phyloP scores from a whole-genome alignment of 2,113 vertebrate species.

The cat (Felis catus) region F.catus_Fca126_mat1.0 CM031421.1:33200001-33200500 shows the following conservation, averaged over 20 bases:
- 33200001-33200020: slow-evolving; percentile 47
- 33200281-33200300: neutral
- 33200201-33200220: neutral
- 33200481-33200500: neutral
- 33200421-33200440: neutral
- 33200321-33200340: neutral
- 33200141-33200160: neutral
- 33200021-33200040: slow-evolving; percentile 43
- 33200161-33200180: neutral
- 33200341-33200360: neutral
- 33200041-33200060: neutral
- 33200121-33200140: neutral
- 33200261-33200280: neutral
- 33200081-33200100: neutral
- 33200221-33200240: slow-evolving; percentile 5
- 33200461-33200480: neutral
- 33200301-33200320: neutral
- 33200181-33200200: slow-evolving; percentile 47
- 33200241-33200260: neutral
- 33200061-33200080: neutral
- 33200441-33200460: neutral
- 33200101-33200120: neutral
- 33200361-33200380: neutral
- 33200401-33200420: neutral
- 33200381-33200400: neutral